Conservation (phyloP, 2,888 invertebrate genomes). For the Dexiosoma caninum region DNA sequence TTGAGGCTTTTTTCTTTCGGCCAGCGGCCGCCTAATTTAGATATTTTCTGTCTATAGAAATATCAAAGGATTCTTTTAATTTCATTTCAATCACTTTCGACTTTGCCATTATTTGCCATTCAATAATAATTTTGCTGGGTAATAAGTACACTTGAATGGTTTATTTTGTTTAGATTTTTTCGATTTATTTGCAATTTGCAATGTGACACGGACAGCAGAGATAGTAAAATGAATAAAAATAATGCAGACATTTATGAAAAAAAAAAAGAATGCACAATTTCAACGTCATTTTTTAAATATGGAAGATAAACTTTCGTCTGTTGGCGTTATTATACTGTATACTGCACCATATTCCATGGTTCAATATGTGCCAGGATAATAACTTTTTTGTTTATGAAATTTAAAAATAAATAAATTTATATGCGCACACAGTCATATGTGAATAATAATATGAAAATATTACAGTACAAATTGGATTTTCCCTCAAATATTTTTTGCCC, state of each 20-base stretch:
- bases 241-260: too few relatives aligned
- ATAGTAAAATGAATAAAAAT: slow-evolving; percentile 47
- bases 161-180: background rate
- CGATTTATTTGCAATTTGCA: slow-evolving; percentile 52
- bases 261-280: background rate
- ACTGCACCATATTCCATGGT: too few relatives aligned
- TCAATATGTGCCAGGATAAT: background rate
- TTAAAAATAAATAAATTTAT: background rate
- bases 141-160: background rate
- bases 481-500: too few relatives aligned
- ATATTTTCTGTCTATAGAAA: too few relatives aligned
- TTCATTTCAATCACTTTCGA: too few relatives aligned
- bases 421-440: too few relatives aligned
- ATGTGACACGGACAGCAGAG: slow-evolving; percentile 56
- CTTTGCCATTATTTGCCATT: too few relatives aligned
- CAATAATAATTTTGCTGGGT: slow-evolving; percentile 10
- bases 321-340: background rate
- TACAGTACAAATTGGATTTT: too few relatives aligned
- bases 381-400: background rate
- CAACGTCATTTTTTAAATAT: slow-evolving; percentile 35
- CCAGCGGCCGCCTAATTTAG: too few relatives aligned
- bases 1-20: too few relatives aligned
- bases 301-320: slow-evolving; percentile 25
- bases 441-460: too few relatives aligned
- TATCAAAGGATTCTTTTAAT: too few relatives aligned